Conservation (phyloP, 2,113 vertebrate species). For the Plestiodon gilberti region DNA sequence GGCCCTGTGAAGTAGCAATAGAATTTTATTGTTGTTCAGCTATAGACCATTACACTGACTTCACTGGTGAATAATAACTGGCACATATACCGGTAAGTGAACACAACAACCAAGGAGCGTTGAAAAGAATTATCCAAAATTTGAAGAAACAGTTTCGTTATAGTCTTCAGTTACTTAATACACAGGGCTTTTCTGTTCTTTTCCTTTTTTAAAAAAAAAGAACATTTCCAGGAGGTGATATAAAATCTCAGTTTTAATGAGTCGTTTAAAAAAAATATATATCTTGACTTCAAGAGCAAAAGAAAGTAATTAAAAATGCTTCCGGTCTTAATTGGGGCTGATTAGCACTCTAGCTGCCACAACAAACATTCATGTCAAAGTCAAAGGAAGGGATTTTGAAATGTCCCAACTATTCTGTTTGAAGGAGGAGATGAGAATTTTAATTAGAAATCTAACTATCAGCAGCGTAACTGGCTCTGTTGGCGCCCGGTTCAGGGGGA, state of each 20-base stretch:
- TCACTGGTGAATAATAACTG: too few species aligned
- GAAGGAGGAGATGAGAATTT: not conserved
- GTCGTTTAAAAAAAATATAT: too few species aligned
- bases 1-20: too few species aligned
- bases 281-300: conserved; percentile 13
- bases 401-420: conserved; percentile 2
- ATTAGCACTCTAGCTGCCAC: conserved; percentile 9
- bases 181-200: not conserved
- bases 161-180: not conserved
- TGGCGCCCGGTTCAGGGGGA: too few species aligned
- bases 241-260: conserved; percentile 8
- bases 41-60: too few species aligned
- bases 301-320: not conserved
- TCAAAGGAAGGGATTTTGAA: conserved; percentile 31
- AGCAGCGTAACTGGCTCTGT: too few species aligned
- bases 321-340: conserved; percentile 7
- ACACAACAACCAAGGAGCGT: not conserved
- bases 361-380: conserved; percentile 40
- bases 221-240: not conserved
- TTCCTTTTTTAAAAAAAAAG: conserved; percentile 1
- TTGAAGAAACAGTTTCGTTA: too few species aligned
- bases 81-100: too few species aligned
- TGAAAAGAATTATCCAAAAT: not conserved
- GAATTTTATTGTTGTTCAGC: too few species aligned
- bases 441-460: conserved; percentile 50